These are phyloP conservation scores for Lophochroa leadbeateri DNA, from an alignment of 2,113 vertebrate species.

Conservation along the genomic window DNA sequence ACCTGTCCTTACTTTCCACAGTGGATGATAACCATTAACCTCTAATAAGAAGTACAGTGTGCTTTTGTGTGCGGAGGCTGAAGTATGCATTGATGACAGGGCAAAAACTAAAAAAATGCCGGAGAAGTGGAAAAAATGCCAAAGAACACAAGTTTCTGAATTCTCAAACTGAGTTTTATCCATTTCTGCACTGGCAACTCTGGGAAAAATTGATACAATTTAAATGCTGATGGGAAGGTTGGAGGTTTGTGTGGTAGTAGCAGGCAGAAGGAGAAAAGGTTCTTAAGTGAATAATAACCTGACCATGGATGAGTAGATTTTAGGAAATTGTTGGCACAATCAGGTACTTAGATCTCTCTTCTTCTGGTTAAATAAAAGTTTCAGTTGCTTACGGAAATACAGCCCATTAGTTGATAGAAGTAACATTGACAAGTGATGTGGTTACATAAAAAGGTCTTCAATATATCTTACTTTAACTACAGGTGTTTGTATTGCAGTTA, in stretches of 20 bases:
- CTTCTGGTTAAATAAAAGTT: not conserved
- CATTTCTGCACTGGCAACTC: not conserved
- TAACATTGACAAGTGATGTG: not conserved
- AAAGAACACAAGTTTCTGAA: not conserved
- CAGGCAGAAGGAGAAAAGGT: not conserved
- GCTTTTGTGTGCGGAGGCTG: not conserved
- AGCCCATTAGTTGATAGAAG: not conserved
- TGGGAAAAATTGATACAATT: not conserved
- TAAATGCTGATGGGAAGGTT: not conserved
- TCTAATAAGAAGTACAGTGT: not conserved
- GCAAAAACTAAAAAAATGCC: not conserved
- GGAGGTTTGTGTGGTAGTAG: not conserved
- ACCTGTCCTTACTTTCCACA: not conserved
- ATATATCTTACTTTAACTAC: not conserved
- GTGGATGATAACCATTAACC: not conserved
- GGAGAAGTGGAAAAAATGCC: slow-evolving; percentile 27
- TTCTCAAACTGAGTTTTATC: not conserved
- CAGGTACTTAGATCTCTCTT: not conserved
- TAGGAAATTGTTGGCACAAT: not conserved
- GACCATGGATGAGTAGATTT: not conserved
- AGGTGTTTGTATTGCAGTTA: not conserved
- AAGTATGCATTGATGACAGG: not conserved
- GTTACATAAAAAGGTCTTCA: not conserved
- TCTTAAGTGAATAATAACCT: not conserved
- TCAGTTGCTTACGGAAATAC: not conserved